Evolutionary conservation across 1,140 invertebrate genomes (phyloP), one percentile per base, ranked within the genome.

Genomic region (Riptortus pedestris): DNA sequence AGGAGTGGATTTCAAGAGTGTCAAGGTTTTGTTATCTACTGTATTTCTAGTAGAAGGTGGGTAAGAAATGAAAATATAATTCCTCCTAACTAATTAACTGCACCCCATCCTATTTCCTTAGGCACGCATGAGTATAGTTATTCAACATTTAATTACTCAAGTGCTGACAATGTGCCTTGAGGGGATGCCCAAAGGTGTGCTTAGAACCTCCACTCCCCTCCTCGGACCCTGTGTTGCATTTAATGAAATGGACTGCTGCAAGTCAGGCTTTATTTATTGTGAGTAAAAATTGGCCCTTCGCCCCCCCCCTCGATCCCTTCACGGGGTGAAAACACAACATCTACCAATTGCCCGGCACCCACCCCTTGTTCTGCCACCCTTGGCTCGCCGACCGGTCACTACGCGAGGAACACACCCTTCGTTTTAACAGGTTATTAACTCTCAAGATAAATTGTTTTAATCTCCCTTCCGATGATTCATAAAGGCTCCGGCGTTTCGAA

Each of bases 201-300:
- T 14, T 38, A 7, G 31, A 5, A 38, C n/a, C n/a, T n/a, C 14
- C 5, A 38, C 31, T 38, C 31, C 31, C 31, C 31, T 38, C 31
- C 14, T 24, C 51, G 24, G 22, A 7, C 20, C 7, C 14, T 24
- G 24, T 55, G 51, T 26, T 24, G 24, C 51, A 24, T 16, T 55
- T 55, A 55, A 55, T 55, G 51, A 55, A 55, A 55, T 7, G 3
- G 20, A 38, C 5, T 16, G 24, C 2, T 38, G 20, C 51, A 26
- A 24, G 51, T 55, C 24, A 55, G 14, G 2, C 4, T 12, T 55
- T 55, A 55, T 55, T 55, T 55, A 55, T 55, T 55, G 51, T 24
- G 14, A 55, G 51, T 55, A 55, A 55, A 55, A 55, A 55, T 55
- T 55, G 22, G 4, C 24, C 26, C 24, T 27, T 14, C 22, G 14